A percentile compares a stretch with the other conserved stretches of the same genome.
phyloP scores from a whole-genome alignment of 2,797 vertebrate genomes.

The Cyprinodon diabolis region DNA sequence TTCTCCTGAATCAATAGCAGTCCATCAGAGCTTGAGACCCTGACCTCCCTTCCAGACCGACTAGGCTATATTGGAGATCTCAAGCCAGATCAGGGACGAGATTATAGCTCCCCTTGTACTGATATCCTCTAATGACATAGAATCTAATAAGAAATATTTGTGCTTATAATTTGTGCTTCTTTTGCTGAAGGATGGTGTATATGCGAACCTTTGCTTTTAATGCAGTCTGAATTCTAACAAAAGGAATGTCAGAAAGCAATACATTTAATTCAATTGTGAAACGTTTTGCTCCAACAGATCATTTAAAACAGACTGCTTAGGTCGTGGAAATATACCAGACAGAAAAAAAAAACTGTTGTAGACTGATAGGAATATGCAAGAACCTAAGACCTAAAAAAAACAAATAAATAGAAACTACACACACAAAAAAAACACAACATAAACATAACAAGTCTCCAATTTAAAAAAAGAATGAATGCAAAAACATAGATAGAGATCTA shows the following conservation, averaged over 20 bases:
- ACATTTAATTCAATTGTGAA: not conserved
- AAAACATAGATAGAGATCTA: not conserved
- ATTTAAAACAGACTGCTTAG: not conserved
- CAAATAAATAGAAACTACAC: not conserved
- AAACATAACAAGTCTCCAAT: not conserved
- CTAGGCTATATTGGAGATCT: constrained; percentile 54
- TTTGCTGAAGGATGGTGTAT: constrained; percentile 6
- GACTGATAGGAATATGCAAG: constrained; percentile 1
- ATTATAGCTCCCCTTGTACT: constrained; percentile 58
- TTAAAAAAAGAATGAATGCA: not conserved
- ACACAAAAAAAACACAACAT: not conserved
- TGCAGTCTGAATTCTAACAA: constrained; percentile 28
- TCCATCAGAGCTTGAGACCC: constrained; percentile 76
- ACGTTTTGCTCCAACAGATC: not conserved
- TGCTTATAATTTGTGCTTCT: constrained; percentile 15
- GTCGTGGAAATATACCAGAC: not conserved
- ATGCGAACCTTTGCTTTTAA: constrained; percentile 37
- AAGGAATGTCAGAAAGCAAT: constrained; percentile 1
- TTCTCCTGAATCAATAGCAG: constrained; percentile 72
- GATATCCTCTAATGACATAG: constrained; percentile 38
- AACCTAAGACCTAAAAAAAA: not conserved
- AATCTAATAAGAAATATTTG: constrained; percentile 47
- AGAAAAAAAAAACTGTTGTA: not conserved
- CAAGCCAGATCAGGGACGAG: constrained; percentile 57
- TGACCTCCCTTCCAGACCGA: constrained; percentile 64